Percentiles rank a stretch among this genome's conserved stretches.
phyloP scores from a whole-genome alignment of 1,140 invertebrate species.

The Pogonomyrmex barbatus region DNA sequence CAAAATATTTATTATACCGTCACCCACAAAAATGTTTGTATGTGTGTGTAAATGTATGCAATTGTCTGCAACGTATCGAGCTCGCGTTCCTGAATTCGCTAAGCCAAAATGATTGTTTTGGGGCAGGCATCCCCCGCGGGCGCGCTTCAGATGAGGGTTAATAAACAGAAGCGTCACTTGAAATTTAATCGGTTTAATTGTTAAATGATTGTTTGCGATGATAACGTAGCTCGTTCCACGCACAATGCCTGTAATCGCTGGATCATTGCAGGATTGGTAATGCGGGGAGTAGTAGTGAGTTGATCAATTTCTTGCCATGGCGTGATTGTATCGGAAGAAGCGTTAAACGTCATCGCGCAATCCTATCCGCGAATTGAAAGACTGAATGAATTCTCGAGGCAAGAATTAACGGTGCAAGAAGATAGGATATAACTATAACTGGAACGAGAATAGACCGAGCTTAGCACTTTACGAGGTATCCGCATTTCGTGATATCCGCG shows the following conservation, averaged over 20 bases:
- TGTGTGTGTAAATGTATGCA: neutral
- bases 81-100: neutral
- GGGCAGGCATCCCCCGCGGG: neutral
- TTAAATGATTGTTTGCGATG: slow-evolving; percentile 24
- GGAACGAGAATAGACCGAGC: slow-evolving; percentile 34
- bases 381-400: slow-evolving; percentile 14
- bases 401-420: neutral
- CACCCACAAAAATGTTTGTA: neutral
- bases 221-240: slow-evolving; percentile 5
- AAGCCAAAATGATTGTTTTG: neutral
- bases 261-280: slow-evolving; percentile 8
- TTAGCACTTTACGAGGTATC: slow-evolving; percentile 32
- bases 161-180: neutral
- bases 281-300: neutral
- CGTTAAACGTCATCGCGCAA: neutral
- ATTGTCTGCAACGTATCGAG: no score
- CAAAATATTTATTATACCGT: neutral
- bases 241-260: slow-evolving; percentile 53
- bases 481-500: slow-evolving; percentile 33
- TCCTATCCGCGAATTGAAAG: neutral
- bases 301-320: slow-evolving; percentile 47
- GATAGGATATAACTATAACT: slow-evolving; percentile 16
- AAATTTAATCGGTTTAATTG: slow-evolving; percentile 37
- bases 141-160: neutral
- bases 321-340: slow-evolving; percentile 19